Percentiles rank a stretch among this genome's conserved stretches.
phyloP scores from a whole-genome alignment of 2,113 vertebrate species.

The Perccottus glenii region DNA sequence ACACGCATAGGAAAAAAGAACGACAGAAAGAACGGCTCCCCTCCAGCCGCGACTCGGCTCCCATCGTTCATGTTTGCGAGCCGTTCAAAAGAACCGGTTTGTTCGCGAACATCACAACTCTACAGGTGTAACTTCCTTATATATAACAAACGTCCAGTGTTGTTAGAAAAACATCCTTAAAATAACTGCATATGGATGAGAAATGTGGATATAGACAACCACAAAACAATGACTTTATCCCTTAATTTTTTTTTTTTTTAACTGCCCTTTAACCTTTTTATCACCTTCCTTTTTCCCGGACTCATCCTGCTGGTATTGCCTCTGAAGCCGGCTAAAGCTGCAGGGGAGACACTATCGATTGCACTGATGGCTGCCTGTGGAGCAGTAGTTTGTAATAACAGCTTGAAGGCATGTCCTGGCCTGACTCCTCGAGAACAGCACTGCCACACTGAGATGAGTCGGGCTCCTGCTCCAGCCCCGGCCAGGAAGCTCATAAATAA shows the following conservation, averaged over 20 bases:
- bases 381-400: slow-evolving; percentile 47
- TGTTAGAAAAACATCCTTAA: too few species aligned
- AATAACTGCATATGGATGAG: too few species aligned
- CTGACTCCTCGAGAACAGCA: slow-evolving; percentile 29
- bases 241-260: not conserved
- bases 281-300: not conserved
- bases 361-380: slow-evolving; percentile 49
- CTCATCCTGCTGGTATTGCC: slow-evolving; percentile 8
- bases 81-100: too few species aligned
- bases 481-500: slow-evolving; percentile 57
- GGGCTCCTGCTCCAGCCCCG: slow-evolving; percentile 22
- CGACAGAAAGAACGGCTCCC: too few species aligned
- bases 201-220: not conserved
- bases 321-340: slow-evolving; percentile 22
- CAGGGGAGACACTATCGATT: slow-evolving; percentile 29
- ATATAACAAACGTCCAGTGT: too few species aligned
- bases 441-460: slow-evolving; percentile 22
- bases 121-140: too few species aligned
- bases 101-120: too few species aligned
- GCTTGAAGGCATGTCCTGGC: slow-evolving; percentile 43
- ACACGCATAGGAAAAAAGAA: too few species aligned
- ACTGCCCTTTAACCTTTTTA: slow-evolving; percentile 4
- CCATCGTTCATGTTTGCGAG: too few species aligned
- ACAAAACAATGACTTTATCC: slow-evolving; percentile 3
- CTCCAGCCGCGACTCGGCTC: too few species aligned